Evolutionary conservation across 2,113 vertebrate genomes (phyloP).

Genomic region (Cynoglossus semilaevis): DNA sequence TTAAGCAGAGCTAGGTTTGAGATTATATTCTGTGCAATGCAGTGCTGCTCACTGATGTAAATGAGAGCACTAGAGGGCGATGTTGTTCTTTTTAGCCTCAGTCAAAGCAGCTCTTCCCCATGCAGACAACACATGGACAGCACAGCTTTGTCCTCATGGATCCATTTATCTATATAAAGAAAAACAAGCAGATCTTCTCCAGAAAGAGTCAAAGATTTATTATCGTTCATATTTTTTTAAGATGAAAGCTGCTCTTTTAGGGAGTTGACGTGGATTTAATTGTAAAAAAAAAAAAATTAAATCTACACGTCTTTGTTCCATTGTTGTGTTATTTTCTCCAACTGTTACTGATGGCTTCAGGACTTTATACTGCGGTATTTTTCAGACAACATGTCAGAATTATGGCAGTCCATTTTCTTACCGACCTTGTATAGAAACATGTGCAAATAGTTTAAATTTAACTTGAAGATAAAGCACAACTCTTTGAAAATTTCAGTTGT

Average conservation of each 20-base stretch:
- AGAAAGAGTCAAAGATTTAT: neutral
- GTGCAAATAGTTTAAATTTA: too few species aligned
- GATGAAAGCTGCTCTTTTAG: neutral
- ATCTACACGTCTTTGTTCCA: too few species aligned
- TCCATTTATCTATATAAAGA: neutral
- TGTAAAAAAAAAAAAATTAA: too few species aligned
- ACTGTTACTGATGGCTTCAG: too few species aligned
- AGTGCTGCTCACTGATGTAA: neutral
- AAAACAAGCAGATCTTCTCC: neutral
- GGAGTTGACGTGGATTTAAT: too few species aligned
- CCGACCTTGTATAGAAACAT: too few species aligned
- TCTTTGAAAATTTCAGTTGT: neutral
- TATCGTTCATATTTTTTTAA: neutral
- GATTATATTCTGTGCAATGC: neutral
- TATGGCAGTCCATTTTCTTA: too few species aligned
- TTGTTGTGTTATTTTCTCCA: too few species aligned
- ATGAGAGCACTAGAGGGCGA: constrained; percentile 66
- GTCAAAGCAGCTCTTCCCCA: neutral
- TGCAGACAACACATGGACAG: constrained; percentile 6
- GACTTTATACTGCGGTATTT: too few species aligned
- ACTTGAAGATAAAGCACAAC: too few species aligned
- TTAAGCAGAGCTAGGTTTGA: neutral
- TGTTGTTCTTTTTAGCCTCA: constrained; percentile 52
- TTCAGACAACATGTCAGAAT: too few species aligned
- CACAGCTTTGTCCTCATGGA: neutral